Conservation (phyloP, 2,113 vertebrate species). For the Anguilla japonica region DNA sequence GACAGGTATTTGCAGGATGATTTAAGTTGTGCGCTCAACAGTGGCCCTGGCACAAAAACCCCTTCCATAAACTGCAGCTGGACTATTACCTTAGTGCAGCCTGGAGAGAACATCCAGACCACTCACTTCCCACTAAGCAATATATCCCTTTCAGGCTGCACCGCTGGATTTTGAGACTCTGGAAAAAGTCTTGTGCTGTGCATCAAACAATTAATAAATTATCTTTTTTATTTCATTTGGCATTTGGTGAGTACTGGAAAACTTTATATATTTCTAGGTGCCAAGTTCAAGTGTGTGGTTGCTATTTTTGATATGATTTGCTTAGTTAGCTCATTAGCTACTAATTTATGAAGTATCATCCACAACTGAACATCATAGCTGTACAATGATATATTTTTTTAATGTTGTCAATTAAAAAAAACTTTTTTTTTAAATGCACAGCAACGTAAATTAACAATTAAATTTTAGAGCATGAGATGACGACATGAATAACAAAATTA, state of each 20-base stretch:
- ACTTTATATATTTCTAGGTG: neutral
- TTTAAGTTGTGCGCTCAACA: constrained; percentile 2
- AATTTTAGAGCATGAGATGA: neutral
- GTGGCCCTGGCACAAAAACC: neutral
- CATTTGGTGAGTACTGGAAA: neutral
- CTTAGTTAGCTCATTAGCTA: neutral
- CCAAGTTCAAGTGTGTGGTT: neutral
- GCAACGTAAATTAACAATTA: neutral
- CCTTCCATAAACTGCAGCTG: constrained; percentile 44
- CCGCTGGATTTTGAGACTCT: neutral
- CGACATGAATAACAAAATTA: no score
- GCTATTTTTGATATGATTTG: neutral
- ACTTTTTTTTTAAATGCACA: neutral
- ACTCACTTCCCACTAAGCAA: constrained; percentile 1
- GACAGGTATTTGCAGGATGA: constrained; percentile 19
- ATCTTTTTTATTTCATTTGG: neutral
- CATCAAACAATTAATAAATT: neutral
- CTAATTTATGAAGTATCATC: neutral
- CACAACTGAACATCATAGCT: neutral
- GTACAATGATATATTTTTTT: no score
- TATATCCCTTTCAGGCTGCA: neutral
- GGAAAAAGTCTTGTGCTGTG: neutral
- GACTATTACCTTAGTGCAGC: constrained; percentile 12
- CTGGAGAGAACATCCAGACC: constrained; percentile 14
- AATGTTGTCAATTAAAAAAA: no score